Base-by-base conservation (phyloP, 1,140 invertebrate species). In the Bradynema listronoti region DNA sequence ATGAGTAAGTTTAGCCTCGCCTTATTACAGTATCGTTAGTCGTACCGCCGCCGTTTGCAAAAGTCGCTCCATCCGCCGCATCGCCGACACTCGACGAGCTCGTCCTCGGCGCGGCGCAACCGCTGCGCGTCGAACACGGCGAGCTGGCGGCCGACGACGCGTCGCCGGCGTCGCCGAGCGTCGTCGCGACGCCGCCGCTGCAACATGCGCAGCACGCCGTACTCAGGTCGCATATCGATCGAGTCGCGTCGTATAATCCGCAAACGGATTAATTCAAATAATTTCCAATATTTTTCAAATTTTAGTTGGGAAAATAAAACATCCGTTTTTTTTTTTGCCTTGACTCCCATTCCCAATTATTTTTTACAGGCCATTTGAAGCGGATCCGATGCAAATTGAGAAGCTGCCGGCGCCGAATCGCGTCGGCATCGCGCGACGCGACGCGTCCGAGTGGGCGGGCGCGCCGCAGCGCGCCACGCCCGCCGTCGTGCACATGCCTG, bases 241-340 rank as follows among this genome's bases (percentile, higher is more conserved):
- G 60, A 27, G 75, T 74, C 42, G 56, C 74, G 42, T 70, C 66
- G 24, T 77, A 77, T 49, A 78, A 77, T 57, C 73, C 76, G 7
- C 53, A 14, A 56, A 56, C 22, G 53, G 19, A 52, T 56, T 56
- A n/a, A 22, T 7, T 22, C 53, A 56, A 5, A 5, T 57, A 16
- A 22, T 43, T 25, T 1, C 1, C 11, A 27, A 45, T 7, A 5
- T 14, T 16, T 19, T 33, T 57, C 22, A 1, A 19, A 25, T 14
- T 58, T 56, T 14, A 41, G 14, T 7, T 24, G 7, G 16, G 5
- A 3, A 43, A 43, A 3, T 22, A 43, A 9, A 43, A 43, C 36
- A 39, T n/a, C n/a, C n/a, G n/a, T n/a, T n/a, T n/a, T n/a, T n/a
- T n/a, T n/a, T n/a, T n/a, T n/a, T n/a, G n/a, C n/a, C n/a, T n/a